A percentile compares a stretch with the other conserved stretches of the same genome.
Evolutionary conservation across 2,113 vertebrate genomes (phyloP).

Genomic region (Atlantisia rogersi): DNA sequence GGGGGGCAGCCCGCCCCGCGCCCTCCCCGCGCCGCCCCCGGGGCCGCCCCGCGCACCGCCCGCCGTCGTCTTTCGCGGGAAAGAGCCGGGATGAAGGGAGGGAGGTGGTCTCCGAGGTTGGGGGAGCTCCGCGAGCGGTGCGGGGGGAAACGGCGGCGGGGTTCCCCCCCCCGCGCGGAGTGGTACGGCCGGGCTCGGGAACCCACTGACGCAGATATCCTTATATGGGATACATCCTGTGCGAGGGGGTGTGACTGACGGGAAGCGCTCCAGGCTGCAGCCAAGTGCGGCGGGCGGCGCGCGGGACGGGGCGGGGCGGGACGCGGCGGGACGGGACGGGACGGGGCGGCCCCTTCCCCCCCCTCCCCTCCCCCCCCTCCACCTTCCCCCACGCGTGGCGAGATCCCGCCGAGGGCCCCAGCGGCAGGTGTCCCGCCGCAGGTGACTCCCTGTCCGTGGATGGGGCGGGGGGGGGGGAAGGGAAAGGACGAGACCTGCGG

Average conservation of each 20-base stretch:
- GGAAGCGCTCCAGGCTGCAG: conserved; percentile 76
- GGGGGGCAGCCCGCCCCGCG: not conserved
- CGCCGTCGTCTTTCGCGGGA: not conserved
- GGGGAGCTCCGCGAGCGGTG: not conserved
- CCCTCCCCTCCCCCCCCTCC: too few relatives aligned
- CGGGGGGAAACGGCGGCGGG: not conserved
- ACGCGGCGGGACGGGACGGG: not conserved
- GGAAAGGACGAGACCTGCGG: too few relatives aligned
- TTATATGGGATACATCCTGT: conserved; percentile 85
- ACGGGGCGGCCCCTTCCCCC: not conserved
- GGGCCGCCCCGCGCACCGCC: not conserved
- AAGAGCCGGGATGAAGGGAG: rapidly evolving
- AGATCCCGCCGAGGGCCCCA: not conserved
- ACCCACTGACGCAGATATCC: conserved; percentile 86
- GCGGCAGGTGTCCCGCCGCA: not conserved
- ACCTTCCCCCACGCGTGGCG: not conserved
- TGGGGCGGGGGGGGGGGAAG: too few relatives aligned
- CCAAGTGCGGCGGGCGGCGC: conserved; percentile 71
- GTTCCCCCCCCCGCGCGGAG: not conserved
- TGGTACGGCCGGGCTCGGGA: conserved; percentile 67
- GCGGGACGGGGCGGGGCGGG: conserved; percentile 18
- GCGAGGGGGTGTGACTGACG: conserved; percentile 74
- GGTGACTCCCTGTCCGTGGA: not conserved
- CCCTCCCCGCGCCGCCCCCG: not conserved
- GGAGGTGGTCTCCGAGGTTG: too few relatives aligned